Conservation (phyloP, 2,888 invertebrate species). For the Phyto melanocephala region DNA sequence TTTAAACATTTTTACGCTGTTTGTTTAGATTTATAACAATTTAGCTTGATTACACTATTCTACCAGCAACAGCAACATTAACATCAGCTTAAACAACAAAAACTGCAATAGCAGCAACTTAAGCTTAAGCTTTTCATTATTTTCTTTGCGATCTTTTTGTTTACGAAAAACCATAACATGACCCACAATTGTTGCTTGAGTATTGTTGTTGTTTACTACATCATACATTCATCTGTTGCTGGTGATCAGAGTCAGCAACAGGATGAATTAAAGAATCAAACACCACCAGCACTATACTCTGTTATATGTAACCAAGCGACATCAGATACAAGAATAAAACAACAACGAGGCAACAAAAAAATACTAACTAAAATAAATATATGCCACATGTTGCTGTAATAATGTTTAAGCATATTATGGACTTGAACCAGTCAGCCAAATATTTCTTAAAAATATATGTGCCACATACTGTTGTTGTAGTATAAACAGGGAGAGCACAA, state of each 20-base stretch:
- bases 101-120: constrained; percentile 37
- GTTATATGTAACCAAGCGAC: constrained; percentile 2
- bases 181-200: constrained; percentile 59
- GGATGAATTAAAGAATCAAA: constrained; percentile 50
- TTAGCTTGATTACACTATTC: constrained; percentile 64
- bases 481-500: constrained; percentile 3
- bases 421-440: constrained; percentile 56
- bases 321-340: constrained; percentile 22
- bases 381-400: constrained; percentile 60
- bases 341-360: neutral
- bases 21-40: constrained; percentile 70
- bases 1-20: constrained; percentile 63
- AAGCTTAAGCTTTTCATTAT: constrained; percentile 37
- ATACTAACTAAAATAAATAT: constrained; percentile 35
- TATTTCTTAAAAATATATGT: constrained; percentile 49
- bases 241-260: constrained; percentile 35
- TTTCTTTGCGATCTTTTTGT: neutral
- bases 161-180: constrained; percentile 54
- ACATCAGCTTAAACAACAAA: constrained; percentile 3
- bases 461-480: constrained; percentile 36
- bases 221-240: constrained; percentile 15
- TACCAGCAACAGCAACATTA: constrained; percentile 29
- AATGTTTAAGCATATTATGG: constrained; percentile 63
- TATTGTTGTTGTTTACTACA: constrained; percentile 14
- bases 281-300: constrained; percentile 9